phyloP scores from a whole-genome alignment of 1,140 invertebrate species.

The Nebria ingens region DNA sequence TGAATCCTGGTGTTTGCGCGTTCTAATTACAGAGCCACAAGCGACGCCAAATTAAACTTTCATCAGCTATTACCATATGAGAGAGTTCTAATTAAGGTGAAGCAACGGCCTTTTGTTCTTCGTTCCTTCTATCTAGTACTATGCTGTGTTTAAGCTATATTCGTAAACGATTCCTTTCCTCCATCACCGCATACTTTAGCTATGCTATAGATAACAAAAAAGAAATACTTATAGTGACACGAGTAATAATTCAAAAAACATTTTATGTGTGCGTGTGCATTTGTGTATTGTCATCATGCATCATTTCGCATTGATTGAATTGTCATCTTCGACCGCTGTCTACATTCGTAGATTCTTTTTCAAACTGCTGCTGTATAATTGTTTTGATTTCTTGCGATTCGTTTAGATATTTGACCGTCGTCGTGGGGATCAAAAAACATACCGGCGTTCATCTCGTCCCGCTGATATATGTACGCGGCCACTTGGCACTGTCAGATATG shows the following conservation, averaged over 20 bases:
- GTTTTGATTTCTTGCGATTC: not conserved
- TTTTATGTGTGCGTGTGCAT: not conserved
- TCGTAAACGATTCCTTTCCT: not conserved
- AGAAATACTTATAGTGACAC: no score
- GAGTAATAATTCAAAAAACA: no score
- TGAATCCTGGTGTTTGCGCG: conserved; percentile 28
- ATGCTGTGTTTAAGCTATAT: no score
- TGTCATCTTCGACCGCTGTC: not conserved
- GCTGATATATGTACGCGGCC: not conserved
- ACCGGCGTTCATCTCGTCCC: not conserved
- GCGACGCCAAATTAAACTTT: conserved; percentile 35
- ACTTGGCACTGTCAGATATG: not conserved
- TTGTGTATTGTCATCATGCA: no score
- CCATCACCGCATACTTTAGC: not conserved
- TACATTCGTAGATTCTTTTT: not conserved
- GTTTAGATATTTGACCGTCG: not conserved
- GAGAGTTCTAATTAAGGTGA: conserved; percentile 35
- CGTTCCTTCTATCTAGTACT: no score
- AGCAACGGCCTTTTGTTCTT: conserved; percentile 27
- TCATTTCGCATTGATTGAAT: no score
- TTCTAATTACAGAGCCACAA: conserved; percentile 34
- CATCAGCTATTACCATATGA: conserved; percentile 37
- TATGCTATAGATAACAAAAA: no score
- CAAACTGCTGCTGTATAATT: not conserved
- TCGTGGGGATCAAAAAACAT: not conserved